Base-by-base conservation (phyloP, 2,888 invertebrate genomes). In the Malthinus seriepunctatus region DNA sequence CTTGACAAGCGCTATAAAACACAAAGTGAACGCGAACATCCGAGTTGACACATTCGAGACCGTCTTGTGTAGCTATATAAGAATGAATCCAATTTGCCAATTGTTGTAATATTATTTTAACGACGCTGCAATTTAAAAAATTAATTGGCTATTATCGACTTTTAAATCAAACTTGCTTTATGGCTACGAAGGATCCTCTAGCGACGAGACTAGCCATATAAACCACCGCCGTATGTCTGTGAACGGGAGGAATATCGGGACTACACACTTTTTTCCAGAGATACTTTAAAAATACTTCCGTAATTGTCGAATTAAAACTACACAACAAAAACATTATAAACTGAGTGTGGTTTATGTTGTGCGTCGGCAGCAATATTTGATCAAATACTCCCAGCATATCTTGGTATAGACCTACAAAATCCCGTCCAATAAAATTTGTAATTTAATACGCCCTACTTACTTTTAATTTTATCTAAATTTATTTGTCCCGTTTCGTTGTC, bases 1-100 rank as follows among this genome's bases (percentile, higher is more conserved):
- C 88, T 77, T 98, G 97, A 68, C 96, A 96, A 3, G 95, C 86
- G 1, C 92, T 87, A 75, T 95, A 96, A 79, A 98, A 98, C 0
- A 95, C 90, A 3, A 88, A 84, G 74, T 98, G 96, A 0, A 88
- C 85, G 68, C 88, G 85, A 0, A 86, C 72, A 66, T 89, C 88
- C 9, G 81, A 80, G 67, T 82, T 81, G 0, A 81, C 75, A 64
- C 79, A 80, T 65, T 82, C 82, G 63, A 65, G 79, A 70, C 78
- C 79, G 65, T 89, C 88, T 63, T 89, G 88, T 0, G 84, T 83
- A 1, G 84, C 82, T 45, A 95, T 88, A 74, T 97, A 97, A 0
- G 84, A 80, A 73, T 95, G 93, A 60, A 93, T 88, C 95, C 95
- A 97, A 1, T 84, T 83, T 0, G 89, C 81, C 81, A 96, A 87